Conservation (phyloP, 1,140 invertebrate genomes). For the Mactra quadrangularis region DNA sequence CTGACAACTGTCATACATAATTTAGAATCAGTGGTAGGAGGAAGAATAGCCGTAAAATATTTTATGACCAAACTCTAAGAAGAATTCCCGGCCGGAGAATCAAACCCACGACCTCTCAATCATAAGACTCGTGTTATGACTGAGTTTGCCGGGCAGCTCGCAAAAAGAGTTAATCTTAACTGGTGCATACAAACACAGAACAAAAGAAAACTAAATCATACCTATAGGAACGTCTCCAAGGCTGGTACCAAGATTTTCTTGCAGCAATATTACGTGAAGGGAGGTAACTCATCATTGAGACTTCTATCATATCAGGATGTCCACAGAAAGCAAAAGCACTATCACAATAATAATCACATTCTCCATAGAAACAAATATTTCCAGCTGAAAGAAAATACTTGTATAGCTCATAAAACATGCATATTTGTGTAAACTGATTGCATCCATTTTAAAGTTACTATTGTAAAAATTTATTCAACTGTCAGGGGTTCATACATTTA, state of each 20-base stretch:
- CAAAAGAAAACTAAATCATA: no score
- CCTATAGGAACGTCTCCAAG: slow-evolving; percentile 44
- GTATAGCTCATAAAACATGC: background rate
- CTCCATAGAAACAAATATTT: slow-evolving; percentile 46
- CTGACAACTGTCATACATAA: no score
- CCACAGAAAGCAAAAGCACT: slow-evolving; percentile 52
- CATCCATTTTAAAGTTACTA: background rate
- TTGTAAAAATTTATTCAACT: background rate
- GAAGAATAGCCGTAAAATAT: no score
- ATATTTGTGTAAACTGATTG: background rate
- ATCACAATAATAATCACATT: slow-evolving; percentile 51
- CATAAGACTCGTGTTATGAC: no score
- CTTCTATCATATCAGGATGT: slow-evolving; percentile 37
- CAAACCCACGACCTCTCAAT: no score
- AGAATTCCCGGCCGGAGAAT: no score
- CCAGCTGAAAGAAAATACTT: slow-evolving; percentile 35
- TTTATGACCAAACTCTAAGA: no score
- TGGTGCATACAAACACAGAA: no score
- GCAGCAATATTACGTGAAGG: slow-evolving; percentile 30
- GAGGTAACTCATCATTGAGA: slow-evolving; percentile 38
- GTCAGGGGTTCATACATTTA: no score
- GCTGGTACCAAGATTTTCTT: slow-evolving; percentile 41
- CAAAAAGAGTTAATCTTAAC: no score
- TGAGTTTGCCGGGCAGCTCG: no score
- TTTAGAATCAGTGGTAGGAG: no score